These are phyloP conservation scores for Saturnia japonica DNA, from an alignment of 2,888 invertebrate species.

Conservation along the genomic window DNA sequence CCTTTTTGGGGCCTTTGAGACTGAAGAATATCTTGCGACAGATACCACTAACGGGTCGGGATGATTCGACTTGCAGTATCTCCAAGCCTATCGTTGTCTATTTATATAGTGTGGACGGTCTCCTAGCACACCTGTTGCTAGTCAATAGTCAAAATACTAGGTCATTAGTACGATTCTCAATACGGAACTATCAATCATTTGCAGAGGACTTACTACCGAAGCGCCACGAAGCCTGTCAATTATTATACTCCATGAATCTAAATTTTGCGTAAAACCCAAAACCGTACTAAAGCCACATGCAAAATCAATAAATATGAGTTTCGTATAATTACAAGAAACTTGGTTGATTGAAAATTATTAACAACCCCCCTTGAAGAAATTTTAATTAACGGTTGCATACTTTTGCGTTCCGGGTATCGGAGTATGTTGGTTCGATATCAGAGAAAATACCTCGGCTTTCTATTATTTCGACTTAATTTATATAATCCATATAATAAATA, in stretches of 20 bases:
- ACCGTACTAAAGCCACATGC: background rate
- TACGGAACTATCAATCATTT: too few species aligned
- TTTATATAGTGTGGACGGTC: too few species aligned
- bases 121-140: too few species aligned
- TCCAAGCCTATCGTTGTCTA: too few species aligned
- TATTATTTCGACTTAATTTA: background rate
- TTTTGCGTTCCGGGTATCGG: background rate
- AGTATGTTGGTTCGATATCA: background rate
- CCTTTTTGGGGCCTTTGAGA: too few species aligned
- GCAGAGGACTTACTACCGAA: too few species aligned
- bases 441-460: background rate
- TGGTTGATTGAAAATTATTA: background rate
- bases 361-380: background rate
- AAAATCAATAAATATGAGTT: background rate
- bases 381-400: constrained; percentile 1
- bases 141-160: too few species aligned
- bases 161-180: too few species aligned
- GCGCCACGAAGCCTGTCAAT: too few species aligned
- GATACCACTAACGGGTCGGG: too few species aligned
- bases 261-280: background rate
- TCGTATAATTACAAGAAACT: background rate
- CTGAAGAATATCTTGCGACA: too few species aligned
- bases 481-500: background rate
- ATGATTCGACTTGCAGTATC: too few species aligned
- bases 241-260: background rate